Evolutionary conservation across 35 echinoderm and acorn worm species (phyloP).

Genomic region (Lytechinus pictus): DNA sequence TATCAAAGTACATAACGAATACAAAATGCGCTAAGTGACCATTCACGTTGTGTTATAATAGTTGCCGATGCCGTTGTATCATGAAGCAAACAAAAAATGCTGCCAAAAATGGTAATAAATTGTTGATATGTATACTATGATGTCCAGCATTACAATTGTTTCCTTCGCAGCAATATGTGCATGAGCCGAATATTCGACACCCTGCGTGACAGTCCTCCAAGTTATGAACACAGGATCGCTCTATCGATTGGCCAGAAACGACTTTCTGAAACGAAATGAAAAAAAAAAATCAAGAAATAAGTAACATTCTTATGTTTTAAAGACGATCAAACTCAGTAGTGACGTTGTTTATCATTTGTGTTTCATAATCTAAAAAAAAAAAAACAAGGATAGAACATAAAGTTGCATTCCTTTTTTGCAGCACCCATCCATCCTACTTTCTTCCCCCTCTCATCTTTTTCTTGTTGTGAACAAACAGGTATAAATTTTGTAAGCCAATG

Average conservation of each 20-base stretch:
- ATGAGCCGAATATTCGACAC: constrained; percentile 11
- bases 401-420: no score
- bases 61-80: not conserved
- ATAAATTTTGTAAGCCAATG: no score
- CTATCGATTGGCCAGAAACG: not conserved
- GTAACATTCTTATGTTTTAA: not conserved
- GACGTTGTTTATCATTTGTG: no score
- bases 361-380: no score
- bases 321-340: no score
- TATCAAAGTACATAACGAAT: not conserved
- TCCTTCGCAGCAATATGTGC: constrained; percentile 42
- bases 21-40: not conserved
- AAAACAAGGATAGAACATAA: no score
- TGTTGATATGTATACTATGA: not conserved
- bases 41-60: not conserved
- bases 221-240: constrained; percentile 34
- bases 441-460: no score
- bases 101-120: not conserved
- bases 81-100: not conserved
- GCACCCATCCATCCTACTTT: no score
- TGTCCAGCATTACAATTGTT: constrained; percentile 23
- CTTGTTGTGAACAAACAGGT: no score
- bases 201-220: not conserved
- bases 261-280: constrained; percentile 32
- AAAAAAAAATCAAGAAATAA: not conserved